Evolutionary conservation across 2,113 vertebrate species (phyloP).

Genomic region (Oncorhynchus gorbuscha): DNA sequence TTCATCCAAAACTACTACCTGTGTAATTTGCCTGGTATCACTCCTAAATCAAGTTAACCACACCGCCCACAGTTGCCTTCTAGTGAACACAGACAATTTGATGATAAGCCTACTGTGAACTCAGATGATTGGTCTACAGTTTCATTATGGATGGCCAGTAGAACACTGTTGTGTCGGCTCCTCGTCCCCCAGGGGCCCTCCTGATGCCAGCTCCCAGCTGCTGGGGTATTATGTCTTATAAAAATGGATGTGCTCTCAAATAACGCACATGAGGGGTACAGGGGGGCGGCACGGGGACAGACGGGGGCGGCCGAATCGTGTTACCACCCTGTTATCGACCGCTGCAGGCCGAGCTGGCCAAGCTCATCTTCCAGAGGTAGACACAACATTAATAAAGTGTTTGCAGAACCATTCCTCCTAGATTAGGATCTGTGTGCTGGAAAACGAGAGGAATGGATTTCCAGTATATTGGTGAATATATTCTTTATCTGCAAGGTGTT

Average conservation of each 20-base stretch:
- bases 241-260: constrained; percentile 47
- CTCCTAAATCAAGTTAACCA: neutral
- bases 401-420: constrained; percentile 7
- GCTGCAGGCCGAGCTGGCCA: constrained; percentile 6
- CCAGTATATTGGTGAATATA: constrained; percentile 29
- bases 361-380: constrained; percentile 32
- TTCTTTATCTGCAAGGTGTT: constrained; percentile 44
- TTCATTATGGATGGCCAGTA: neutral
- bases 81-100: neutral
- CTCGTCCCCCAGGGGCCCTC: neutral
- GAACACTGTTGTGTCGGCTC: neutral
- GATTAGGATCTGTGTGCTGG: constrained; percentile 36
- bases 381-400: constrained; percentile 45
- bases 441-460: constrained; percentile 32
- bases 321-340: constrained; percentile 47
- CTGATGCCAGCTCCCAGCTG: constrained; percentile 16
- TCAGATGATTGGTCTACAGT: neutral
- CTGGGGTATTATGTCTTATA: constrained; percentile 36
- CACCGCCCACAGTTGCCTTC: neutral
- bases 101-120: neutral
- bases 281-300: neutral
- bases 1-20: neutral
- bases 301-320: constrained; percentile 5
- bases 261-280: constrained; percentile 41
- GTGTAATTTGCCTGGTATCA: too few species aligned